Evolutionary conservation across 92 coral and sea anemone genomes (phyloP), one percentile per base, ranked within the genome.

Genomic region (Epizoanthus illoricatus): DNA sequence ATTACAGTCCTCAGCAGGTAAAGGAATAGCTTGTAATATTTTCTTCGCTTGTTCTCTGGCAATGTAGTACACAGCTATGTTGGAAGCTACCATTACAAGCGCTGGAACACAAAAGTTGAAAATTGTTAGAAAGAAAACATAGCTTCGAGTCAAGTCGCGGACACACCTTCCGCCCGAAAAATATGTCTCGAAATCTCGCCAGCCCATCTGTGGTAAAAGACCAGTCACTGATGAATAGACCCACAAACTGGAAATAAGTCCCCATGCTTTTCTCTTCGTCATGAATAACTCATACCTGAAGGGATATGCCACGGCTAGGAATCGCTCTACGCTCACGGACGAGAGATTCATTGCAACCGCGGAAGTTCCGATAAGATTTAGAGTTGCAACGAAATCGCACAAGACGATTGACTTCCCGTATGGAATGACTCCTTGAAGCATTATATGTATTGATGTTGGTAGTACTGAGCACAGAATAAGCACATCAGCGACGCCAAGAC

Each of bases 301-400:
- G 16, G 97, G 97, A 43, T 61, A 85, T 4, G 80, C 90, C 20
- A 92, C 86, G n/a, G 90, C 93, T 19, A 92, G 86, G 18, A 81
- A 92, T 4, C 97, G 64, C 73, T 92, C 97, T 65, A 92, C 42
- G 52, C 94, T 92, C 0, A 90, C 88, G 0, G 92, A 86, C 59
- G 94, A 90, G n/a, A 92, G 80, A 68, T 92, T 92, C 10, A 92
- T 55, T 1, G 92, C 89, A 7, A 92, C 97, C 0, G 97, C 97
- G 9, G 90, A 84, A 10, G 79, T 66, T 16, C 88, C 85, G 76
- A 90, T 81, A 19, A 92, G 81, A 58, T 88, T 86, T 4, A 90
- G 56, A 4, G 81, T 74, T 1, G 89, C 75, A 10, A 92, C 62
- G 41, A 92, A 88, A 43, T 78, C 83, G 65, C 97, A 92, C 40